Evolutionary conservation across 2,797 vertebrate genomes (phyloP).

Genomic region (Epinephelus malabaricus): DNA sequence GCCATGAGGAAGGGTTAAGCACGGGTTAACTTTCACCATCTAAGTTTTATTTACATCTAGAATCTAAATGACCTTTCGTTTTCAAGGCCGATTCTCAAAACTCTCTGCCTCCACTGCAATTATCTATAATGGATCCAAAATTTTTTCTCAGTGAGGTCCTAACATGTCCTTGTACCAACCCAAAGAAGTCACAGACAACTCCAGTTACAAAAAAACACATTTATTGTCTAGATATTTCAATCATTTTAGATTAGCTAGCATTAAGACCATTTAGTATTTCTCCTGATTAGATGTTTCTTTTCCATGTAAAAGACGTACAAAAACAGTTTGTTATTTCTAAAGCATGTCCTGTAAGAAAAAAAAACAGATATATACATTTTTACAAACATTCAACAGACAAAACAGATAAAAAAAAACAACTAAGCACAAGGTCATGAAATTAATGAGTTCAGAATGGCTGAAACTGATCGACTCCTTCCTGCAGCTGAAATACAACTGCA

Average conservation of each 20-base stretch:
- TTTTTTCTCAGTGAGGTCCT: neutral
- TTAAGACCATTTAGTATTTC: conserved; percentile 84
- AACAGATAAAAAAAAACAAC: conserved; percentile 69
- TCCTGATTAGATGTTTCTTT: conserved; percentile 77
- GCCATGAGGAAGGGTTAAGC: neutral
- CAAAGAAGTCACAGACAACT: conserved; percentile 44
- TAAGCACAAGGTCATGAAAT: conserved; percentile 61
- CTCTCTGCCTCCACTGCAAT: neutral
- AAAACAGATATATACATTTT: conserved; percentile 92
- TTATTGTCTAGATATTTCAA: conserved; percentile 84
- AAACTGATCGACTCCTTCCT: conserved; percentile 37
- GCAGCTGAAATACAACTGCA: conserved; percentile 41
- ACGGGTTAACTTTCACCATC: neutral
- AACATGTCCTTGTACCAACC: conserved; percentile 3
- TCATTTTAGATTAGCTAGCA: conserved; percentile 82
- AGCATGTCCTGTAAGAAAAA: conserved; percentile 93
- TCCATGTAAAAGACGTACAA: conserved; percentile 86
- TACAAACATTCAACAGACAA: conserved; percentile 93
- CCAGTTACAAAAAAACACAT: conserved; percentile 75
- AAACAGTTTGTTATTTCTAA: conserved; percentile 90
- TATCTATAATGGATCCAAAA: neutral
- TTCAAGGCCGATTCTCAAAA: neutral
- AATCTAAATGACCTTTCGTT: neutral
- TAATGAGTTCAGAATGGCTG: conserved; percentile 37
- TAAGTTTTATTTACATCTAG: neutral